Conservation (phyloP, 2,888 invertebrate genomes). For the Drosophila mercatorum region DNA sequence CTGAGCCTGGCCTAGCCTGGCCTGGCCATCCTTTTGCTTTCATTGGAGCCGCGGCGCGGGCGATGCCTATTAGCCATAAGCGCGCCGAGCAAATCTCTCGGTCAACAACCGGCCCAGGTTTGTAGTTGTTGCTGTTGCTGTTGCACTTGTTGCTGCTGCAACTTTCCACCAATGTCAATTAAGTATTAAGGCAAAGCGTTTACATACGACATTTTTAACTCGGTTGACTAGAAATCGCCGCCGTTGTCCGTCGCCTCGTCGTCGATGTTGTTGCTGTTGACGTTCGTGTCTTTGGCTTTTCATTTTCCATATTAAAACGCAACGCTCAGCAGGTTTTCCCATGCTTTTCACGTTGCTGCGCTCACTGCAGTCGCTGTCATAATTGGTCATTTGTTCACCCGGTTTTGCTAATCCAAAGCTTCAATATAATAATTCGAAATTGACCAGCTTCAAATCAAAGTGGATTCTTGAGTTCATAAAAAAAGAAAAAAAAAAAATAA, state of each 20-base stretch:
- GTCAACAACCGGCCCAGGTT: slow-evolving; percentile 69
- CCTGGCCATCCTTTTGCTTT: slow-evolving; percentile 71
- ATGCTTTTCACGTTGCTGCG: slow-evolving; percentile 27
- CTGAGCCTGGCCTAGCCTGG: slow-evolving; percentile 13
- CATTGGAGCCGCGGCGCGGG: slow-evolving; percentile 55
- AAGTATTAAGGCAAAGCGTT: slow-evolving; percentile 73
- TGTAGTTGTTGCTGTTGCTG: slow-evolving; percentile 20
- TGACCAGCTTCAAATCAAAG: slow-evolving; percentile 12
- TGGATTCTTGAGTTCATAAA: background rate
- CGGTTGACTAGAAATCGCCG: slow-evolving; percentile 38
- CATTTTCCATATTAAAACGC: slow-evolving; percentile 52
- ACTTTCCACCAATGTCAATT: slow-evolving; percentile 77
- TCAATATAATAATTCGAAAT: slow-evolving; percentile 15
- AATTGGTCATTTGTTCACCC: slow-evolving; percentile 64
- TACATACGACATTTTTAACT: slow-evolving; percentile 65
- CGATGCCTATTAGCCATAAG: slow-evolving; percentile 42
- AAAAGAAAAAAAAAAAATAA: background rate
- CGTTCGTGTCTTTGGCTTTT: slow-evolving; percentile 36
- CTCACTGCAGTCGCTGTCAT: slow-evolving; percentile 37
- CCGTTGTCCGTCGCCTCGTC: background rate
- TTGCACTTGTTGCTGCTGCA: slow-evolving; percentile 46
- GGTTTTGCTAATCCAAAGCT: slow-evolving; percentile 47
- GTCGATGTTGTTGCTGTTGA: slow-evolving; percentile 1
- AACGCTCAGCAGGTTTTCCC: slow-evolving; percentile 42
- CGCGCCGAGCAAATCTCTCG: slow-evolving; percentile 52